phyloP scores from a whole-genome alignment of 2,797 vertebrate genomes.

The Channa striata region DNA sequence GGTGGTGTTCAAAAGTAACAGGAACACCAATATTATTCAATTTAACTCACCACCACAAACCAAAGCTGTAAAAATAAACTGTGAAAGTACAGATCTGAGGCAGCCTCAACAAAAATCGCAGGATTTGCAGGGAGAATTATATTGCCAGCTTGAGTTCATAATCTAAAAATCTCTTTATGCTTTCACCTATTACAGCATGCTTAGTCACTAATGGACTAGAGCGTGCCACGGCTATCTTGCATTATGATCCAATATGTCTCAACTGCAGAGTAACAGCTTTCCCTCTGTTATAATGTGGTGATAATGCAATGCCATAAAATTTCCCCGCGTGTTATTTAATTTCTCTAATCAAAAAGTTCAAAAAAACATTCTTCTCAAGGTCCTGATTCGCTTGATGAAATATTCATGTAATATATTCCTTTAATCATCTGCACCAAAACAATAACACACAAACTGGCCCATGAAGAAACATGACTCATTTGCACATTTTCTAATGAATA shows the following conservation, averaged over 20 bases:
- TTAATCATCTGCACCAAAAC: slow-evolving; percentile 78
- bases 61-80: slow-evolving; percentile 34
- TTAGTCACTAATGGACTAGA: slow-evolving; percentile 41
- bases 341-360: slow-evolving; percentile 63
- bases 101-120: slow-evolving; percentile 7
- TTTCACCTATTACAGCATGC: slow-evolving; percentile 27
- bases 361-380: slow-evolving; percentile 54
- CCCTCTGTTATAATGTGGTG: slow-evolving; percentile 33
- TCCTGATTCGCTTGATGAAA: slow-evolving; percentile 69
- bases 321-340: slow-evolving; percentile 45
- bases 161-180: slow-evolving; percentile 27
- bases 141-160: slow-evolving; percentile 11
- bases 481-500: slow-evolving; percentile 82
- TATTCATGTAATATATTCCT: slow-evolving; percentile 77
- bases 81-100: slow-evolving; percentile 3
- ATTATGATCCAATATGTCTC: slow-evolving; percentile 44
- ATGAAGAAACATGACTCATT: slow-evolving; percentile 73
- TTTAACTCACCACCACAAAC: slow-evolving; percentile 20
- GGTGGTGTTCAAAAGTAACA: slow-evolving; percentile 9
- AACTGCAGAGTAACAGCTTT: slow-evolving; percentile 36
- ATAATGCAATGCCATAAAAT: slow-evolving; percentile 46
- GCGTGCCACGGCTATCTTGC: slow-evolving; percentile 21
- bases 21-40: slow-evolving; percentile 20
- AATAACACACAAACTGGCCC: slow-evolving; percentile 70
- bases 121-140: slow-evolving; percentile 6